These are phyloP conservation scores for Eristalis pertinax DNA, from an alignment of 2,888 invertebrate genomes.

Conservation along the genomic window DNA sequence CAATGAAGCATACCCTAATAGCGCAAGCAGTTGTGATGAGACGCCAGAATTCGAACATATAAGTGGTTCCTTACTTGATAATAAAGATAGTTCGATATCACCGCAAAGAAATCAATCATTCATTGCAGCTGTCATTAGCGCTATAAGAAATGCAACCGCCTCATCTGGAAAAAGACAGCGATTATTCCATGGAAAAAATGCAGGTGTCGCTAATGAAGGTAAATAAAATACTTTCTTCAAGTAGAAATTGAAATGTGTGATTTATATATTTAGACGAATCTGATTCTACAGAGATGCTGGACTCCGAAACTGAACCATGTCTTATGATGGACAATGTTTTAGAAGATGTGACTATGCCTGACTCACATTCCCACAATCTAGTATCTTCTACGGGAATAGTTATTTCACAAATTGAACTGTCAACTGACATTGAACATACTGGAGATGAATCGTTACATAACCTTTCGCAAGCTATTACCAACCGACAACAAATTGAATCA, in stretches of 20 bases:
- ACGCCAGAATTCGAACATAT: constrained; percentile 82
- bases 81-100: constrained; percentile 82
- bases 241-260: not conserved
- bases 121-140: constrained; percentile 88
- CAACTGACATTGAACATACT: constrained; percentile 79
- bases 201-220: constrained; percentile 77
- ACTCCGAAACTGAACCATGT: constrained; percentile 92
- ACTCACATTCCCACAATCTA: constrained; percentile 86
- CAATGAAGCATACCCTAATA: constrained; percentile 89
- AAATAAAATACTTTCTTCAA: constrained; percentile 21
- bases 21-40: constrained; percentile 87
- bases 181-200: constrained; percentile 76
- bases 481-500: constrained; percentile 86
- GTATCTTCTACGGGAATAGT: constrained; percentile 84
- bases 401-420: constrained; percentile 81
- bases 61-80: constrained; percentile 72
- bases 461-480: constrained; percentile 89
- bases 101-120: constrained; percentile 86
- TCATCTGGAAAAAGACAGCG: constrained; percentile 79
- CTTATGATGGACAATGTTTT: constrained; percentile 90
- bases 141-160: constrained; percentile 84
- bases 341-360: constrained; percentile 86
- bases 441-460: constrained; percentile 88
- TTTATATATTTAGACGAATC: constrained; percentile 83
- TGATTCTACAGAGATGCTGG: constrained; percentile 89